Evolutionary conservation across 2,888 invertebrate genomes (phyloP).

Genomic region (Nomada lathburiana): DNA sequence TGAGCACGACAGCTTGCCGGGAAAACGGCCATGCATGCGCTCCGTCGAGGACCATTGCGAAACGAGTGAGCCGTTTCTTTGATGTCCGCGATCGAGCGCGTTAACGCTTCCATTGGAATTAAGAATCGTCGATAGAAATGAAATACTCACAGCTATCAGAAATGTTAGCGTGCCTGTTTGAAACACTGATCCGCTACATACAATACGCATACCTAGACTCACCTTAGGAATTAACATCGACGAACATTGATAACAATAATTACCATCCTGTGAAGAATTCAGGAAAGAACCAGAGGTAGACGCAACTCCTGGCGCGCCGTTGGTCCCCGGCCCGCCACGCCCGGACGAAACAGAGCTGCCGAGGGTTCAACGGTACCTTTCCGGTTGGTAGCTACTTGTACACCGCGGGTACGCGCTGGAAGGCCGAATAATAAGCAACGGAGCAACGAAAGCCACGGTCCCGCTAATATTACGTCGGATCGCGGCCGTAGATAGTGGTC

Average conservation of each 20-base stretch:
- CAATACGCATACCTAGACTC: too few relatives aligned
- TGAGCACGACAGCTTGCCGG: conserved; percentile 7
- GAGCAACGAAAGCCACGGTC: conserved; percentile 61
- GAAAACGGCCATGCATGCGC: conserved; percentile 15
- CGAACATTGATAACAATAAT: too few relatives aligned
- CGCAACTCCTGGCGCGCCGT: too few relatives aligned
- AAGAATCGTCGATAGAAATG: too few relatives aligned
- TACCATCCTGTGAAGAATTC: too few relatives aligned
- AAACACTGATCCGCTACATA: too few relatives aligned
- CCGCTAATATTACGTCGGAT: conserved; percentile 73
- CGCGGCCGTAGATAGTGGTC: conserved; percentile 63
- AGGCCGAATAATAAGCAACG: conserved; percentile 74
- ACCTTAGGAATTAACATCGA: too few relatives aligned
- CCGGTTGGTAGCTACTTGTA: conserved; percentile 37
- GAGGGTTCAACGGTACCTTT: conserved; percentile 12
- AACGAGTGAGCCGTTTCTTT: conserved; percentile 5
- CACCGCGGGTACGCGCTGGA: conserved; percentile 23
- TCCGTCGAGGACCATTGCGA: conserved; percentile 13
- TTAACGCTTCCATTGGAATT: neutral
- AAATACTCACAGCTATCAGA: too few relatives aligned
- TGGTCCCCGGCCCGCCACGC: too few relatives aligned
- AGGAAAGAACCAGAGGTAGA: too few relatives aligned
- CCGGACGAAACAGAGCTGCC: neutral
- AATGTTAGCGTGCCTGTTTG: too few relatives aligned
- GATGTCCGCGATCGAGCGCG: neutral